A percentile compares a stretch with the other conserved stretches of the same genome.
phyloP scores from a whole-genome alignment of 1,140 invertebrate genomes.

The Drosophila gunungcola region DNA sequence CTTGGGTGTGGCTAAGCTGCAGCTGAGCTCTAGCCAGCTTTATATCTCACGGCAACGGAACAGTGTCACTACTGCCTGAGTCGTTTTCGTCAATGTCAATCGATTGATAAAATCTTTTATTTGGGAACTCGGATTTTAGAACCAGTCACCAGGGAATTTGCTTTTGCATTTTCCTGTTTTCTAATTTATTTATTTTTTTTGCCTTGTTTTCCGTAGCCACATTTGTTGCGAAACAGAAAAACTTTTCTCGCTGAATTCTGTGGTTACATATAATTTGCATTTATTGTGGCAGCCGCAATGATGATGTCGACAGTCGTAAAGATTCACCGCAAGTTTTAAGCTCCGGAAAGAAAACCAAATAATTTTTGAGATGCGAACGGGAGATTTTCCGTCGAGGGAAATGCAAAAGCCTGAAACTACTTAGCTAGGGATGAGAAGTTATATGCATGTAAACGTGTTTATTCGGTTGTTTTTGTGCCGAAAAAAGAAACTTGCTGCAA shows the following conservation, averaged over 20 bases:
- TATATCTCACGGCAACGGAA: constrained; percentile 10
- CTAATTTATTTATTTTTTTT: constrained; percentile 31
- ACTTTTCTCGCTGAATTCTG: constrained; percentile 17
- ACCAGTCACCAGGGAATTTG: neutral
- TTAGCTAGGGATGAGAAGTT: constrained; percentile 12
- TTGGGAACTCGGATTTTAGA: constrained; percentile 6
- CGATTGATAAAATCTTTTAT: constrained; percentile 25
- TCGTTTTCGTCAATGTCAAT: constrained; percentile 30
- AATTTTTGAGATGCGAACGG: constrained; percentile 2
- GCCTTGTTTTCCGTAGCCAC: constrained; percentile 11
- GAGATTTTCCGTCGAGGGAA: neutral
- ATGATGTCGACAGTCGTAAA: constrained; percentile 20
- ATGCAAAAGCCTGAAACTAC: constrained; percentile 12
- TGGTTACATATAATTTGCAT: constrained; percentile 36
- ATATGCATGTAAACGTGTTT: constrained; percentile 32
- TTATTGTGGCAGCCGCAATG: constrained; percentile 28
- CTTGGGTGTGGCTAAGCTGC: constrained; percentile 42
- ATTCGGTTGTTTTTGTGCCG: constrained; percentile 25
- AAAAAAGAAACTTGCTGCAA: constrained; percentile 27
- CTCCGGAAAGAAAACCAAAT: constrained; percentile 29
- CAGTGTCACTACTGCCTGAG: constrained; percentile 24
- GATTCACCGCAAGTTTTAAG: constrained; percentile 29
- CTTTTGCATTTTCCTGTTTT: neutral
- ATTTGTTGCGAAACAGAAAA: constrained; percentile 9
- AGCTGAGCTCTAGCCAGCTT: constrained; percentile 39